phyloP scores from a whole-genome alignment of 2,113 vertebrate genomes.

The Cygnus buccinator region DNA sequence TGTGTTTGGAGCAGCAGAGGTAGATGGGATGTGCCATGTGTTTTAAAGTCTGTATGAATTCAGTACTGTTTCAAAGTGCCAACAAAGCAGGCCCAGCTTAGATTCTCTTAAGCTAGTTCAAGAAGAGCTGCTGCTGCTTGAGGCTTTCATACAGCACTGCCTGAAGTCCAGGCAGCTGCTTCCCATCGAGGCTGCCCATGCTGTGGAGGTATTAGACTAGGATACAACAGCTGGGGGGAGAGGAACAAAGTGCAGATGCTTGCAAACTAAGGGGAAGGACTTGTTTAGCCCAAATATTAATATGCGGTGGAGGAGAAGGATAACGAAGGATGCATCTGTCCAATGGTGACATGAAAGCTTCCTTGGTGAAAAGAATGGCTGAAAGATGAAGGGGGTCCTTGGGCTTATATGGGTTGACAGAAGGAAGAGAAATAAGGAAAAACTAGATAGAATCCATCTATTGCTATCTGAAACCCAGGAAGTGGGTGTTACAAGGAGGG shows the following conservation, averaged over 20 bases:
- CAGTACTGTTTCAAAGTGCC: neutral
- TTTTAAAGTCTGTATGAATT: neutral
- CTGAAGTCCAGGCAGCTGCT: neutral
- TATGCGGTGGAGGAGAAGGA: neutral
- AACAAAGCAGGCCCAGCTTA: neutral
- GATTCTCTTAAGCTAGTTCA: neutral
- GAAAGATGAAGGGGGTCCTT: neutral
- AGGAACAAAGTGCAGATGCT: neutral
- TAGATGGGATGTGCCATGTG: neutral
- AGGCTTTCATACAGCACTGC: neutral
- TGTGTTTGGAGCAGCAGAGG: neutral
- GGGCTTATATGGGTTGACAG: neutral
- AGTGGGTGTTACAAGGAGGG: neutral
- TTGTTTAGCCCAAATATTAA: neutral
- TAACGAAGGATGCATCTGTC: fast-evolving
- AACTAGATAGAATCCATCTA: neutral
- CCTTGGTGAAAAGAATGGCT: neutral
- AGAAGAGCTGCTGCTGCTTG: neutral
- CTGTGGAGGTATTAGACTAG: neutral
- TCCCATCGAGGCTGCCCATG: neutral
- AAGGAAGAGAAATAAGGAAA: neutral
- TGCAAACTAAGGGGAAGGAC: neutral
- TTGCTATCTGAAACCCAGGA: neutral
- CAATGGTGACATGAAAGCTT: neutral
- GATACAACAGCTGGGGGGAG: neutral